These are phyloP conservation scores for Corydoras maculifer DNA, from an alignment of 2,113 vertebrate species.

Conservation along the genomic window DNA sequence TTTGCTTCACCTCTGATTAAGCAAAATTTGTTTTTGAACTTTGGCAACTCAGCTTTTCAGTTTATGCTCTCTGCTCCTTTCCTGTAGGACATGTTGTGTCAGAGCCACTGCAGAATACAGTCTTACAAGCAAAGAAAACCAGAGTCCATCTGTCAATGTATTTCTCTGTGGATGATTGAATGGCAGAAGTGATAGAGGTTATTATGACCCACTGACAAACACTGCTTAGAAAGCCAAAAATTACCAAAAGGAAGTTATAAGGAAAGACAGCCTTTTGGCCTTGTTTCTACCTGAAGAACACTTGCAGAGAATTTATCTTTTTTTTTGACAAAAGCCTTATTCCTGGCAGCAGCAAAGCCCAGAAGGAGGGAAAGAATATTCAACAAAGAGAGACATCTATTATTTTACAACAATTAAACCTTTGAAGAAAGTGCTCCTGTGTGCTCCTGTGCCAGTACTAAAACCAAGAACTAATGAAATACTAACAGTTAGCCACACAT, in stretches of 20 bases:
- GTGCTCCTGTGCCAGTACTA: slow-evolving; percentile 19
- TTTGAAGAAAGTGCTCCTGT: slow-evolving; percentile 16
- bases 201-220: not conserved
- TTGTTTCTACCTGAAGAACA: no score
- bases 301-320: no score
- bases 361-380: not conserved
- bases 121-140: slow-evolving; percentile 38
- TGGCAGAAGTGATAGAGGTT: not conserved
- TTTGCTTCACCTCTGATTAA: no score
- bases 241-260: slow-evolving; percentile 1
- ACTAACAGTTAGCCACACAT: not conserved
- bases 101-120: slow-evolving; percentile 20
- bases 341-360: not conserved
- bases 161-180: slow-evolving; percentile 2
- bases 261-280: not conserved
- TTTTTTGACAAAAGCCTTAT: not conserved
- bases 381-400: slow-evolving; percentile 11
- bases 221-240: slow-evolving; percentile 1
- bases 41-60: slow-evolving; percentile 5
- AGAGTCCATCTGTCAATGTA: slow-evolving; percentile 46
- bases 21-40: not conserved
- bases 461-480: slow-evolving; percentile 15
- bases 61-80: slow-evolving; percentile 11
- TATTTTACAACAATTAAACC: slow-evolving; percentile 14
- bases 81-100: slow-evolving; percentile 33